Evolutionary conservation across 2,888 invertebrate species (phyloP).

Genomic region (Oligia latruncula): DNA sequence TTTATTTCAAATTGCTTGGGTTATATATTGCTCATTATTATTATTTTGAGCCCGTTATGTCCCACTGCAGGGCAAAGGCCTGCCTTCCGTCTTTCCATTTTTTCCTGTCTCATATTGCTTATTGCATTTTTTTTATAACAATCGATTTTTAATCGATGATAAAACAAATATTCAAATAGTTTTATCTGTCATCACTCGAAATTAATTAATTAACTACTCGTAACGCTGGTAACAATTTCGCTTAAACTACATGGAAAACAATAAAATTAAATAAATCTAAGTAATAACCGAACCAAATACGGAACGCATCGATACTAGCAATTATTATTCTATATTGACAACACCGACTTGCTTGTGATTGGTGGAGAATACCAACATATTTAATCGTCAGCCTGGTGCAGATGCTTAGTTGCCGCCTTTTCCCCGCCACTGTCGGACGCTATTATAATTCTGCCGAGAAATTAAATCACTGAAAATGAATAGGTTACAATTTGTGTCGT

Average conservation of each 20-base stretch:
- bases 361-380: not conserved
- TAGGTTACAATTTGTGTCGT: not conserved
- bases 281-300: not conserved
- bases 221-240: not conserved
- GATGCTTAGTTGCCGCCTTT: not conserved
- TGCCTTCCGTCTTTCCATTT: too few species aligned
- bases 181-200: too few species aligned
- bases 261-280: not conserved
- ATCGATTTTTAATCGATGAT: not conserved
- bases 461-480: conserved; percentile 15
- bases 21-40: too few species aligned
- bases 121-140: not conserved
- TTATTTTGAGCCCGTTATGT: too few species aligned
- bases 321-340: not conserved
- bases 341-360: conserved; percentile 8
- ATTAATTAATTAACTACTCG: too few species aligned
- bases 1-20: not conserved
- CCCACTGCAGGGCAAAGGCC: too few species aligned
- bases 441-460: not conserved
- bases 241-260: not conserved
- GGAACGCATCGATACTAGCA: not conserved
- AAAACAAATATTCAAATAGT: too few species aligned
- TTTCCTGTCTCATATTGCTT: too few species aligned
- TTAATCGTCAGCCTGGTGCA: not conserved
- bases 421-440: not conserved